Evolutionary conservation across 2,113 vertebrate species (phyloP), one percentile per base, ranked within the genome.

Genomic region (Pomatorhinus ruficollis): DNA sequence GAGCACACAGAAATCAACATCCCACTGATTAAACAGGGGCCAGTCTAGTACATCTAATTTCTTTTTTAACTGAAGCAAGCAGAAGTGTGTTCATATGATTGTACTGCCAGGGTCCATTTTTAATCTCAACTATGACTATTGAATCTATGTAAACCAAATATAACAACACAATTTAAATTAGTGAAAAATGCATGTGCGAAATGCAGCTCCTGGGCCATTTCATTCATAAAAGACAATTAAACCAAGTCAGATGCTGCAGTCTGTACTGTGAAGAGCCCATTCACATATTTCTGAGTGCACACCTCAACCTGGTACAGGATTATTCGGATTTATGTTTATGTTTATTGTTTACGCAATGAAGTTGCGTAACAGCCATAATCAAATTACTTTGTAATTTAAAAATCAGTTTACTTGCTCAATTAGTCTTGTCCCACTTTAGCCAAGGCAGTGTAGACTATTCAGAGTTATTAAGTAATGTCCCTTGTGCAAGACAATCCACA

Each of bases 341-440:
- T 49, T 49, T 49, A 49, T 49, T 49, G 47, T 49, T 49, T 24
- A 49, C 23, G 66, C 63, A 87, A 59, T 72, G 52, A 56, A 70
- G 84, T 94, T 97, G 70, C 14, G 2, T 93, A 96, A 94, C 33
- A 88, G 50, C 25, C 45, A 13, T 94, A 94, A 94, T 93, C 89
- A 93, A 96, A 96, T 95, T 85, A 94, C 45, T 76, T 72, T 33
- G 57, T 52, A 39, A 72, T 94, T 94, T 83, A 90, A 91, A 94
- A 96, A 61, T 77, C 94, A 88, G 54, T 96, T 92, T 74, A 80
- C 64, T 86, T 95, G 59, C 83, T 77, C 93, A 92, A 81, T 95
- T 61, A 83, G 47, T 33, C 54, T 82, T 77, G 86, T 89, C 80
- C 89, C 86, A 95, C 86, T 93, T 95, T 21, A 90, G 71, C 65